Conservation (phyloP, 1,140 invertebrate genomes). For the Achroia grisella region DNA sequence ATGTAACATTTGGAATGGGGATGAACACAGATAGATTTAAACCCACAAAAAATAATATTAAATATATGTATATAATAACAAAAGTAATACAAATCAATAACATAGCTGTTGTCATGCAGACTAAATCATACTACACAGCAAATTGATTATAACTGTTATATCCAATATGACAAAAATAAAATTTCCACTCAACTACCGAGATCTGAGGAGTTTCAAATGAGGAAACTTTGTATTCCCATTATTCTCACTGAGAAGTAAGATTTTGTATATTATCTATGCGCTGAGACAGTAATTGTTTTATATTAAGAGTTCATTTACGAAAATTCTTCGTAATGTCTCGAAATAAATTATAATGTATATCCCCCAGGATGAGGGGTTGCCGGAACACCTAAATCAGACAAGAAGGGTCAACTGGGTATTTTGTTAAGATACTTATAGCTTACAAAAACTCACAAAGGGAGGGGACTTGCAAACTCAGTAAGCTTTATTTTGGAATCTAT, state of each 20-base stretch:
- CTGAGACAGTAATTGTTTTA: constrained; percentile 10
- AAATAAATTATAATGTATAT: constrained; percentile 33
- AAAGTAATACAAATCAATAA: no score
- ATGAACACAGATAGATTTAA: no score
- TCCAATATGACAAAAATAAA: no score
- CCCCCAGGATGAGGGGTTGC: constrained; percentile 10
- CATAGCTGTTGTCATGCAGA: no score
- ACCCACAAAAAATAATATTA: no score
- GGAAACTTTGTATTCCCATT: not conserved
- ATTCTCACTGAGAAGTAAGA: not conserved
- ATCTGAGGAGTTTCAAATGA: not conserved
- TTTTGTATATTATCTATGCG: not conserved
- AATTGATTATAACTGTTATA: no score
- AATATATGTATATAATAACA: no score
- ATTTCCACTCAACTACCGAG: no score
- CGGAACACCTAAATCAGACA: constrained; percentile 18
- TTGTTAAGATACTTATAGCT: constrained; percentile 7
- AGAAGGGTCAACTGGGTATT: constrained; percentile 27
- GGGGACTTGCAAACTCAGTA: constrained; percentile 12
- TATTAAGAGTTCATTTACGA: constrained; percentile 24
- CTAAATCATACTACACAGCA: no score
- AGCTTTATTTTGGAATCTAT: constrained; percentile 16
- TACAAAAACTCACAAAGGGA: constrained; percentile 12
- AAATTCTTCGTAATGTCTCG: constrained; percentile 19
- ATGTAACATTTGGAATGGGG: no score